Base-by-base conservation (phyloP, 2,888 invertebrate species). In the Globia sparganii region DNA sequence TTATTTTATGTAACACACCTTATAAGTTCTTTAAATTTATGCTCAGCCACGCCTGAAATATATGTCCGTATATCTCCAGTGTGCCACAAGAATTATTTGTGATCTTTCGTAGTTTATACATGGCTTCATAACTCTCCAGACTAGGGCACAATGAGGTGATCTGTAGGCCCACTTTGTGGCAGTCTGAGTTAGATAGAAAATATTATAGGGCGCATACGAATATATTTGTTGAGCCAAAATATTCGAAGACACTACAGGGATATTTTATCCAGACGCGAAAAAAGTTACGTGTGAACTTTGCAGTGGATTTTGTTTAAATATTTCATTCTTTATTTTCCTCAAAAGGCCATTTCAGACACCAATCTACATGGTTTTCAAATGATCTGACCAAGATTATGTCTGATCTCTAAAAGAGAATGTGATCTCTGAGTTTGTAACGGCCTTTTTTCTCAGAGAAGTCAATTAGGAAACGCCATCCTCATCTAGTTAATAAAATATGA, bases 141-240 rank as follows among this genome's bases (percentile, higher is more conserved):
- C 64, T 67, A 71, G 58, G 77, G 68, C 61, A 81, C 80, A 86
- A 86, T 86, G 83, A 86, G 85, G 78, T 78, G 77, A 87, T 86
- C 77, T 81, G 78, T 86, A 86, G 46, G 72, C 85, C 25, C 37
- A 74, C 75, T 78, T 82, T 86, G 34, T 37, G 80, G 40, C 31
- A 75, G 62, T 75, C 78, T 83, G 83, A 72, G 75, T 85, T 65
- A 62, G 46, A 37, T 40, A 69, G 70, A 84, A 73, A 74, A 84
- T 80, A 68, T 72, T 59, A 49, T 58, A 74, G 72, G 58, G 53
- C 31, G 49, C 53, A 58, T 53, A 70, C n/a, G 37, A 74, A 79
- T 84, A 72, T 64, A 81, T 81, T 72, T 77, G 62, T 77, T 46
- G 59, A 61, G 49, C 4, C 25, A 5, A 72, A 80, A 76, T 62